Percentiles rank a stretch among this genome's conserved stretches.
Conservation (phyloP, 2,888 invertebrate genomes). For the Liposcelis brunnea region DNA sequence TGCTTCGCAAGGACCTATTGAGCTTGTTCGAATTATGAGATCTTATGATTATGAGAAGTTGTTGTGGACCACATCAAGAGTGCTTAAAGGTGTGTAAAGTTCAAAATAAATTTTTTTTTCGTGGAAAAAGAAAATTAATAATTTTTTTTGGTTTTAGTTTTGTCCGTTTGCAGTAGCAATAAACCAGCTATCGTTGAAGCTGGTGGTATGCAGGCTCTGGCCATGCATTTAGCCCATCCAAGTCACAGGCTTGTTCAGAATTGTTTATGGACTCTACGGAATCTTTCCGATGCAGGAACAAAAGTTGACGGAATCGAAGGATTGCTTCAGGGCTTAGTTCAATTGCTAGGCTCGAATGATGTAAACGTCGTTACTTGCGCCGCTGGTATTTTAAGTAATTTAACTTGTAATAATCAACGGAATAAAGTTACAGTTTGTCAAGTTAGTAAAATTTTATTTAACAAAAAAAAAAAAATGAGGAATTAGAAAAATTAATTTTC, state of each 20-base stretch:
- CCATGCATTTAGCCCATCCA: slow-evolving; percentile 87
- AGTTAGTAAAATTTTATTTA: slow-evolving; percentile 33
- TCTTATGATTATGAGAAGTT: slow-evolving; percentile 96
- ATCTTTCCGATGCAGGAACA: slow-evolving; percentile 85
- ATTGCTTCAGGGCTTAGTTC: slow-evolving; percentile 73
- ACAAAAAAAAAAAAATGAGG: no score
- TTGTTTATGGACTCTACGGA: slow-evolving; percentile 93
- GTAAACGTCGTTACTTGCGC: slow-evolving; percentile 97
- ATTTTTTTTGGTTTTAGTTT: slow-evolving; percentile 34
- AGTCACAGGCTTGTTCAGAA: slow-evolving; percentile 91
- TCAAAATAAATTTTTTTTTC: background rate
- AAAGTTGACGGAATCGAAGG: slow-evolving; percentile 72
- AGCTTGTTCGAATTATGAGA: slow-evolving; percentile 93
- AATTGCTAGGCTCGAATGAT: slow-evolving; percentile 78
- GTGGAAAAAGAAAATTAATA: background rate
- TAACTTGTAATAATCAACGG: slow-evolving; percentile 98
- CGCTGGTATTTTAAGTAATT: slow-evolving; percentile 93
- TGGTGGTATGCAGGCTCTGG: slow-evolving; percentile 93
- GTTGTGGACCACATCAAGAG: slow-evolving; percentile 94
- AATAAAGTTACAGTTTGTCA: slow-evolving; percentile 64
- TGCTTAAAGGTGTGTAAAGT: slow-evolving; percentile 54
- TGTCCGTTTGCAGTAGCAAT: slow-evolving; percentile 96
- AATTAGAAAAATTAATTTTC: no score
- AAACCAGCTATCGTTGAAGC: slow-evolving; percentile 97
- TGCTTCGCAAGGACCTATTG: slow-evolving; percentile 89